These are phyloP conservation scores for Petrocephalus microphthalmus DNA, from an alignment of 2,113 vertebrate species.

Conservation along the genomic window DNA sequence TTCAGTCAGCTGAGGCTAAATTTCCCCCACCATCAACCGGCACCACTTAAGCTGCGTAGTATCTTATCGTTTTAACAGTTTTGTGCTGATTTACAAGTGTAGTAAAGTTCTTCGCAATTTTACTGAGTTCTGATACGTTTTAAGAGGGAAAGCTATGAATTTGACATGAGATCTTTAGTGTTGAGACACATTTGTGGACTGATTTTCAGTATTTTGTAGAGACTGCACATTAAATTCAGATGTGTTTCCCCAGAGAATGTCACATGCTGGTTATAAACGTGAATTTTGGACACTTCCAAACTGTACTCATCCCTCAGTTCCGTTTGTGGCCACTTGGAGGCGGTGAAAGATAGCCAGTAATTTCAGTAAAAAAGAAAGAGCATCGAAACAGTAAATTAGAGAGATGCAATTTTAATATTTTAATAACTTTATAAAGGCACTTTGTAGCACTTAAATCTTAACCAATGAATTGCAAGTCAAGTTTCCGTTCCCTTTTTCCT, in stretches of 20 bases:
- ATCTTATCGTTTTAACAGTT: background rate
- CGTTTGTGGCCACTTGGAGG: background rate
- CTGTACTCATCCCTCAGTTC: background rate
- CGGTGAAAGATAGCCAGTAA: background rate
- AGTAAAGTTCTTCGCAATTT: background rate
- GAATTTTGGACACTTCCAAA: background rate
- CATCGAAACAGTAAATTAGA: constrained; percentile 34
- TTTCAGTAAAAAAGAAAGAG: background rate
- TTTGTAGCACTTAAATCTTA: constrained; percentile 71
- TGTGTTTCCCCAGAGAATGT: background rate
- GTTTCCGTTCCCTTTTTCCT: constrained; percentile 68
- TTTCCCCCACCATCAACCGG: too few species aligned
- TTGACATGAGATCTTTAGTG: background rate
- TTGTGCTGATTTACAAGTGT: background rate
- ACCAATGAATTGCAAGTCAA: constrained; percentile 62
- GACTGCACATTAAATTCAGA: background rate
- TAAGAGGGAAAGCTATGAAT: background rate
- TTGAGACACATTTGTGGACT: background rate
- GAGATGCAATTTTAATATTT: constrained; percentile 61
- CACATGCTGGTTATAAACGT: background rate
- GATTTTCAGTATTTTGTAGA: background rate
- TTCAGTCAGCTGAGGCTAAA: background rate
- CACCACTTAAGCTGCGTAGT: too few species aligned
- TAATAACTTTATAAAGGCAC: constrained; percentile 75
- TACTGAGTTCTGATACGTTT: background rate